Conservation (phyloP, 2,113 vertebrate species). For the Engraulis encrasicolus region DNA sequence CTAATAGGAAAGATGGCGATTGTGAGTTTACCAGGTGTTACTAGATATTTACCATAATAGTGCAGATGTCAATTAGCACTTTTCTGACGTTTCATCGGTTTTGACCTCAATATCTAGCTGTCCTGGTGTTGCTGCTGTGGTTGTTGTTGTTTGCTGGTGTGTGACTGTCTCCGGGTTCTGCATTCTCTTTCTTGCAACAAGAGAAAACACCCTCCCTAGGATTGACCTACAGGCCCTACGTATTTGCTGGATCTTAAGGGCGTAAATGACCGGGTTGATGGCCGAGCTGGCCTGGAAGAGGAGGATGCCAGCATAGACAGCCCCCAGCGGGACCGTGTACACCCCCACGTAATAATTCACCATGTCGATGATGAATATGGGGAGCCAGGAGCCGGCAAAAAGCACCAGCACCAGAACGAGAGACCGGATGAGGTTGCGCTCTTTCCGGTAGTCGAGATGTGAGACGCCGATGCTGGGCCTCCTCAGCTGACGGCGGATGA, state of each 20-base stretch:
- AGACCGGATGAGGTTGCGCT: slow-evolving; percentile 80
- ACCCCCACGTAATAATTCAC: slow-evolving; percentile 60
- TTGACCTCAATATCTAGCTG: neutral
- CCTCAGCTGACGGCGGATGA: slow-evolving; percentile 73
- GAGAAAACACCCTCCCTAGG: slow-evolving; percentile 48
- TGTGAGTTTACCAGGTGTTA: too few relatives aligned
- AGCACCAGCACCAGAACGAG: slow-evolving; percentile 81
- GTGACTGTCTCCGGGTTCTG: slow-evolving; percentile 38
- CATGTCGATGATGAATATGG: slow-evolving; percentile 81
- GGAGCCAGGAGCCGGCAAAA: slow-evolving; percentile 84
- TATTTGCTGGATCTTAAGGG: slow-evolving; percentile 85
- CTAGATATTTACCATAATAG: neutral
- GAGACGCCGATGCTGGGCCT: slow-evolving; percentile 47
- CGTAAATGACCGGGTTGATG: slow-evolving; percentile 87
- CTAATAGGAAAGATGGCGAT: neutral
- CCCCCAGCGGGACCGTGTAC: rapidly evolving
- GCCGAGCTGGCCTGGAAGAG: slow-evolving; percentile 86
- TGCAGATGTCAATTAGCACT: neutral
- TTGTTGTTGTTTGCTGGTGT: slow-evolving; percentile 51
- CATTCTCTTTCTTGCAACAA: slow-evolving; percentile 33
- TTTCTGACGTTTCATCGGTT: neutral
- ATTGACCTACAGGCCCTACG: slow-evolving; percentile 73
- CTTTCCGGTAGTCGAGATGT: slow-evolving; percentile 74
- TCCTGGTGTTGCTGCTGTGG: slow-evolving; percentile 33
- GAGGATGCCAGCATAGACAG: slow-evolving; percentile 72